Base-by-base conservation (phyloP, 2,113 vertebrate species). In the Chaetodon auriga region DNA sequence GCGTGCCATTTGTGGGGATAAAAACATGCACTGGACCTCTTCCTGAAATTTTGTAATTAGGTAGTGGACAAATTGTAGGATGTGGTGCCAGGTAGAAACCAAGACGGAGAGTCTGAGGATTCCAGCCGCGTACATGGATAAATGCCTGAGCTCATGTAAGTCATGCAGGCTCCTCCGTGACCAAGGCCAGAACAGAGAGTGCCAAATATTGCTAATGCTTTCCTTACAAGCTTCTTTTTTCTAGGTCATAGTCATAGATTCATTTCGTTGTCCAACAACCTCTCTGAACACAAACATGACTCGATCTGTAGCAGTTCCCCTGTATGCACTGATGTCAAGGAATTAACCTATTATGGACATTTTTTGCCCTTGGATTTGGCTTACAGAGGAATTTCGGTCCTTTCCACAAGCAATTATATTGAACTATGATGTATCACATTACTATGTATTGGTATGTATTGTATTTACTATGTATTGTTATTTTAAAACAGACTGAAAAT, bases 61-160 rank as follows among this genome's bases (percentile, higher is more conserved):
- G 18, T 53, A 77, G 75, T 64, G 61, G 74, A 75, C 57, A 53
- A 74, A 71, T 18, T 19, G 3, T 36, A n/a, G 45, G 7, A n/a
- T 45, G 13, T 1, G 6, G 5, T 51, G 21, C 68, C 79, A 79
- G 35, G 70, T 16, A 61, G 48, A 78, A 75, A 68, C 11, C 0
- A 3, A 66, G 15, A 49, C 30, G 38, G 6, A 2, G 30, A 73
- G 51, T 45, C 4, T 10, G 58, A 73, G 7, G 45, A 21, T 65
- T 78, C 35, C 54, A 73, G 48, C 21, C 36, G 66, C 6, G 23
- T 18, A 38, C 21, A n/a, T 66, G 69, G 69, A 83, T 55, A 48
- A 46, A 61, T 49, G 75, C 62, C 62, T 8, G 0, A 51, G 38
- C 65, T 79, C 65, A 73, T 80, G 61, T 75, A 73, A 76, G 78